These are phyloP conservation scores for Lanius ludovicianus DNA, from an alignment of 2,113 vertebrate genomes.

Conservation along the genomic window DNA sequence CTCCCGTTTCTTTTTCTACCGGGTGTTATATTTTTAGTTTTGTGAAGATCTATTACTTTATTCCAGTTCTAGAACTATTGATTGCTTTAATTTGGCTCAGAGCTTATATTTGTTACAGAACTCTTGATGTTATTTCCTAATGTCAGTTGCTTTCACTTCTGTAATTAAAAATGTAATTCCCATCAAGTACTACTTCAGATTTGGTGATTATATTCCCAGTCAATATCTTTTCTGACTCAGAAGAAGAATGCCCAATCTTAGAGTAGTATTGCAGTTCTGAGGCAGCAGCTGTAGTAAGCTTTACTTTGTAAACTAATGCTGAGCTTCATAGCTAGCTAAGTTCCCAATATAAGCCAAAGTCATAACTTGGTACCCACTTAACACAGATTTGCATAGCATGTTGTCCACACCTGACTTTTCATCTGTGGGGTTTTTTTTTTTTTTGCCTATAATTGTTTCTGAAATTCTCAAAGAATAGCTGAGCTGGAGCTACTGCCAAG, in stretches of 20 bases:
- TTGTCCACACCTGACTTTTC: background rate
- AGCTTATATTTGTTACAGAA: background rate
- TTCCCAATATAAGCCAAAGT: background rate
- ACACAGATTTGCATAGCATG: background rate
- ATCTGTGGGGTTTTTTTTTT: background rate
- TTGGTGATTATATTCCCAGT: background rate
- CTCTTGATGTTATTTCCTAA: background rate
- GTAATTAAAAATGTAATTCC: background rate
- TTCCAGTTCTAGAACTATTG: background rate
- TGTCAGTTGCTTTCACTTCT: background rate
- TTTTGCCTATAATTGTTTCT: background rate
- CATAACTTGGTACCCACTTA: background rate
- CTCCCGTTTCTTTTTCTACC: background rate
- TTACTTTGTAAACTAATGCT: background rate
- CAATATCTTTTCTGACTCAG: background rate
- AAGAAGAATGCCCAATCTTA: background rate
- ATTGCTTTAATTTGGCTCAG: background rate
- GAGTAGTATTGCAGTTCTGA: background rate
- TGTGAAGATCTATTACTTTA: background rate
- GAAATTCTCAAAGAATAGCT: background rate
- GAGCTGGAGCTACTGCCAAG: background rate
- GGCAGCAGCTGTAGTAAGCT: background rate
- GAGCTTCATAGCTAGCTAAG: background rate
- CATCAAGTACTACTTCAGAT: background rate
- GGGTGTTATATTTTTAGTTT: background rate